Conservation (phyloP, 2,888 invertebrate genomes). For the Sthenelais limicola region DNA sequence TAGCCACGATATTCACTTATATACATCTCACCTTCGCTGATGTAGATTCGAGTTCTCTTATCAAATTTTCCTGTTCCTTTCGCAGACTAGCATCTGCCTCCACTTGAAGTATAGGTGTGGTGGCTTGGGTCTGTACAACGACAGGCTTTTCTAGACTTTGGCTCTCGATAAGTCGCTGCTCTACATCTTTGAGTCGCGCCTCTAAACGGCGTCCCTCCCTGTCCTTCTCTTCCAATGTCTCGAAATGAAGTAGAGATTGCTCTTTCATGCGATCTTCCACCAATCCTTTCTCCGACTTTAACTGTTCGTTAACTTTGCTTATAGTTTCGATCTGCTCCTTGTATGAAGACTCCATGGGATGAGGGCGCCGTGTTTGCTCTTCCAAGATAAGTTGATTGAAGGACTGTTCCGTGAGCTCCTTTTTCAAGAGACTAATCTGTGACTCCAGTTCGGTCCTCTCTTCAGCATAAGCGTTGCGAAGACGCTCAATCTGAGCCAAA, state of each 20-base stretch:
- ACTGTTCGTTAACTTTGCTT: constrained; percentile 4
- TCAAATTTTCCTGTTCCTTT: constrained; percentile 20
- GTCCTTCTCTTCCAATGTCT: not conserved
- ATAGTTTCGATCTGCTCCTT: no score
- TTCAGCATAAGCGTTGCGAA: constrained; percentile 53
- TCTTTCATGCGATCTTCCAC: no score
- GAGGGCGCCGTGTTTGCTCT: no score
- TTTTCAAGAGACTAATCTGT: constrained; percentile 26
- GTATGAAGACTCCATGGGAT: no score
- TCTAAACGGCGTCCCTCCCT: not conserved
- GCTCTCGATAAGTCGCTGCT: not conserved
- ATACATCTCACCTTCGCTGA: constrained; percentile 21
- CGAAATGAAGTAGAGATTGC: no score
- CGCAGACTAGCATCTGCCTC: no score
- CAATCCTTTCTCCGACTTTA: constrained; percentile 23
- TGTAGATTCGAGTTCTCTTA: constrained; percentile 4
- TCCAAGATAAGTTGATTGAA: not conserved
- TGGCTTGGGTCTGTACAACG: no score
- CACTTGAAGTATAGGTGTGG: no score
- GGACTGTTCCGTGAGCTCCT: constrained; percentile 21
- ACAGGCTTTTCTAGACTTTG: no score
- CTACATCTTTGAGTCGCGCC: not conserved
- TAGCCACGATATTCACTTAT: no score
- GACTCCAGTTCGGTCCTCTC: constrained; percentile 56
- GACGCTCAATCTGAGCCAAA: constrained; percentile 41